Evolutionary conservation across 2,797 vertebrate species (phyloP).

Genomic region (Lithobates sylvaticus): DNA sequence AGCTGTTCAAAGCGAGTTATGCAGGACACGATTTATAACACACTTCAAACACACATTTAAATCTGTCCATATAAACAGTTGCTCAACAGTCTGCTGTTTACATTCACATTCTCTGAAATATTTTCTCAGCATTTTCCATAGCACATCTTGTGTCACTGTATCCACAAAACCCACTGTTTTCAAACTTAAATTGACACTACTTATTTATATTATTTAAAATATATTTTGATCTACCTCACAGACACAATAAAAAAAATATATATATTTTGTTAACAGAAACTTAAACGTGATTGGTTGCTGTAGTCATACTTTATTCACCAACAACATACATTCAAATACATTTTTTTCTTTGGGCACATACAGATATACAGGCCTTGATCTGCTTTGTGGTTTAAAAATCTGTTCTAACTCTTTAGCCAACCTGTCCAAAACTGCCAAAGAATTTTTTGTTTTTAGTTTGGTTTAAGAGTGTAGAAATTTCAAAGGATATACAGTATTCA

Average conservation of each 20-base stretch:
- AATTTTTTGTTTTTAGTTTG: too few species aligned
- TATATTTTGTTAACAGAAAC: not conserved
- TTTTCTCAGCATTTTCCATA: not conserved
- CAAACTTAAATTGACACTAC: not conserved
- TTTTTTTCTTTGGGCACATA: too few species aligned
- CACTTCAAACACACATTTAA: conserved; percentile 21
- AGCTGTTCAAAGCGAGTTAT: conserved; percentile 23
- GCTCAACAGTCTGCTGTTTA: conserved; percentile 20
- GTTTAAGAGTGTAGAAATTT: too few species aligned
- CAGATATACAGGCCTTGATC: too few species aligned
- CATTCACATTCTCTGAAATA: conserved; percentile 15
- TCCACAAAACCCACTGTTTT: not conserved
- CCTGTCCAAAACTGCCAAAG: too few species aligned
- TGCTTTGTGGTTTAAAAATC: too few species aligned
- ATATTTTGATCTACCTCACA: not conserved
- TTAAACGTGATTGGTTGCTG: too few species aligned
- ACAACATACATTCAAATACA: too few species aligned
- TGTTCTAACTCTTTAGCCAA: too few species aligned
- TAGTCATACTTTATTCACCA: too few species aligned
- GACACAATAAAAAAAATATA: not conserved
- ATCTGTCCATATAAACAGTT: conserved; percentile 22
- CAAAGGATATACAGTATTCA: too few species aligned
- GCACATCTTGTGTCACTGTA: not conserved
- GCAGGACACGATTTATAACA: conserved; percentile 25
- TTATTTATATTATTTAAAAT: not conserved